phyloP scores from a whole-genome alignment of 2,797 vertebrate species.

The Sebastes elongatus region DNA sequence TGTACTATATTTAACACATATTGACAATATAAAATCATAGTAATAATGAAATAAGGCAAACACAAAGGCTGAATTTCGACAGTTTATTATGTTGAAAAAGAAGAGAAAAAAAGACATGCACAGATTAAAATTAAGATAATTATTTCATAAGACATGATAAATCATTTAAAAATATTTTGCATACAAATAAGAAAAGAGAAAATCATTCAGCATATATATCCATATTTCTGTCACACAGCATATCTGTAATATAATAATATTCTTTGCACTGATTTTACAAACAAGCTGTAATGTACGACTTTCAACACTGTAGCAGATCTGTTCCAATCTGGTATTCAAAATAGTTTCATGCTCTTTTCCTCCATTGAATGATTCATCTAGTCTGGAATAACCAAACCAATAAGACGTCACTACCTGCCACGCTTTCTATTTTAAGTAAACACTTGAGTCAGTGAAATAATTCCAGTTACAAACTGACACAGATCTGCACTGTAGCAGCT shows the following conservation, averaged over 20 bases:
- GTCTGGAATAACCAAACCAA: slow-evolving; percentile 30
- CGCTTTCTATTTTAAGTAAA: slow-evolving; percentile 48
- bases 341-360: slow-evolving; percentile 30
- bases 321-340: slow-evolving; percentile 39
- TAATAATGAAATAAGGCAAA: background rate
- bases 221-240: slow-evolving; percentile 58
- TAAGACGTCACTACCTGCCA: slow-evolving; percentile 3
- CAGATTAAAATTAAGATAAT: slow-evolving; percentile 73
- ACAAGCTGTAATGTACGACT: slow-evolving; percentile 76
- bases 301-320: slow-evolving; percentile 83
- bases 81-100: slow-evolving; percentile 84
- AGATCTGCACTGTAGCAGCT: slow-evolving; percentile 73
- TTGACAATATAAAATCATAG: background rate
- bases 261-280: slow-evolving; percentile 71
- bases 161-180: slow-evolving; percentile 79
- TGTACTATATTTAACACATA: background rate
- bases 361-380: slow-evolving; percentile 10
- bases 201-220: slow-evolving; percentile 69
- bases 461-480: slow-evolving; percentile 53
- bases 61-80: slow-evolving; percentile 49
- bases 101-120: slow-evolving; percentile 71
- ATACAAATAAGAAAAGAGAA: slow-evolving; percentile 72
- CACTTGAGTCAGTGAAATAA: slow-evolving; percentile 41
- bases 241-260: slow-evolving; percentile 71
- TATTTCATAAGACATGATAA: slow-evolving; percentile 69